These are phyloP conservation scores for Xylota segnis DNA, from an alignment of 2,888 invertebrate genomes.

Conservation along the genomic window DNA sequence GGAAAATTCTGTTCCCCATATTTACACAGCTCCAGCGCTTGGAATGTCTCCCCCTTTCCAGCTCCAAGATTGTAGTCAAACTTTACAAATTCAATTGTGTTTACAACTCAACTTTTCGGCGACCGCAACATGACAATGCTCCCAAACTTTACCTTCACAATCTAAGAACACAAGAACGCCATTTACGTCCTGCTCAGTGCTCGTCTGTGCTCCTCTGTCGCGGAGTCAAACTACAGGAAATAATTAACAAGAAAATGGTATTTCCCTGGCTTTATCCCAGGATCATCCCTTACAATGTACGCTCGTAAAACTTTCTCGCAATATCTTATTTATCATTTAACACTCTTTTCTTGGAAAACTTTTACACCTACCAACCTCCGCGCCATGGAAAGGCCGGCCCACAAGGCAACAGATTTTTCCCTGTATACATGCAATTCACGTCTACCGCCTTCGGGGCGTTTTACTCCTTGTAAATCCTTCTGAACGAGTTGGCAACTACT, in stretches of 20 bases:
- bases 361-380: background rate
- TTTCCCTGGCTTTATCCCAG: background rate
- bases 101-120: background rate
- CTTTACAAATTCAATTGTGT: background rate
- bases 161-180: background rate
- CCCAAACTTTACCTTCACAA: slow-evolving; percentile 16
- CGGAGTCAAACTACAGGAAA: slow-evolving; percentile 27
- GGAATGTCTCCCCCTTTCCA: background rate
- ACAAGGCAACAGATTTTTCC: background rate
- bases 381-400: background rate
- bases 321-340: slow-evolving; percentile 35
- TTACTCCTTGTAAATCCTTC: slow-evolving; percentile 16
- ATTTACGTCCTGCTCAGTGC: background rate
- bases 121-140: slow-evolving; percentile 20
- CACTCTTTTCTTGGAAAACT: slow-evolving; percentile 8
- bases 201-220: background rate
- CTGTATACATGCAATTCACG: slow-evolving; percentile 21
- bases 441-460: background rate
- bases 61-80: background rate
- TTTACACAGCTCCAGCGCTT: too few relatives aligned
- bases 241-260: slow-evolving; percentile 51
- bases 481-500: slow-evolving; percentile 42
- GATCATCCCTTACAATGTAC: background rate
- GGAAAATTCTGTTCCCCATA: too few relatives aligned
- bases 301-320: background rate